phyloP scores from a whole-genome alignment of 2,797 vertebrate species.

The Malacoraja senta region DNA sequence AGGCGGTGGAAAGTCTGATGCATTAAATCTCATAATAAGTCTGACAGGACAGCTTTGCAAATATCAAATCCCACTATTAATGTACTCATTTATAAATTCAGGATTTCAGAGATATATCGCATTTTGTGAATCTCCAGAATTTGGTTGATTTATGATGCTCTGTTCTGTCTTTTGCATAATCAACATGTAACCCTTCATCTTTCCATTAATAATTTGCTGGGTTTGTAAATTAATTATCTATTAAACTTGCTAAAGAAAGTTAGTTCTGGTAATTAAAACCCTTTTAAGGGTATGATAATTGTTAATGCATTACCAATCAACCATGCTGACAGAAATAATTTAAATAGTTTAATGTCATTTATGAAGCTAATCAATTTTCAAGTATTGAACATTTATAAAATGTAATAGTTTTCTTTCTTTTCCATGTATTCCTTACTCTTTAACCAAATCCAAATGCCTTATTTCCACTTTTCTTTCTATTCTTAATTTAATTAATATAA shows the following conservation, averaged over 20 bases:
- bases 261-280: background rate
- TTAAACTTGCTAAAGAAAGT: background rate
- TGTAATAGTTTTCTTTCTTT: background rate
- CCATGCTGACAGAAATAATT: background rate
- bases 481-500: background rate
- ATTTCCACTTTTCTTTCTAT: background rate
- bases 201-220: background rate
- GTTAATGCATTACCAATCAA: background rate
- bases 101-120: background rate
- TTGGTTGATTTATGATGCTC: background rate
- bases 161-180: background rate
- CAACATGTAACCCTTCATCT: background rate
- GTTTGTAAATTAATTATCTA: background rate
- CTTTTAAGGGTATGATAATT: background rate
- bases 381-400: background rate
- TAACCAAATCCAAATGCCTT: background rate
- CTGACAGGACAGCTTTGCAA: background rate
- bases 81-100: background rate
- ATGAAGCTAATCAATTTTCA: background rate
- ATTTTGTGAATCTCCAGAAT: background rate
- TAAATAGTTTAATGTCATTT: background rate
- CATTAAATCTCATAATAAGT: background rate
- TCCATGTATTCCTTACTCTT: background rate
- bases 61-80: too few relatives aligned
- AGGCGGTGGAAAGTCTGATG: background rate